phyloP scores from a whole-genome alignment of 2,888 invertebrate species.

The Campaea margaritaria region DNA sequence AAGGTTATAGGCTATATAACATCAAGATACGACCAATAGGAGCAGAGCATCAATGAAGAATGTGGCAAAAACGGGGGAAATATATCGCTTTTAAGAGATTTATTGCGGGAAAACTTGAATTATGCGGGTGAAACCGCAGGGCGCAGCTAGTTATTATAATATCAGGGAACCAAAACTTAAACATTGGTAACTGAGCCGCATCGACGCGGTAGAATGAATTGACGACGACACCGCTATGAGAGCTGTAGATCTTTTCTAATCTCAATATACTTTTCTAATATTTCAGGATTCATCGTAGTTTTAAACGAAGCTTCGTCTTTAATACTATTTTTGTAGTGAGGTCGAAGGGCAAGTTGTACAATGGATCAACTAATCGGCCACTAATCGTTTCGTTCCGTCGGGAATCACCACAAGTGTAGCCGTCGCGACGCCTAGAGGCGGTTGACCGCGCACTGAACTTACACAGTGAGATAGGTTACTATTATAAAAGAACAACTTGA shows the following conservation, averaged over 20 bases:
- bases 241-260: no score
- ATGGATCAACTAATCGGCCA: slow-evolving; percentile 25
- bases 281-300: neutral
- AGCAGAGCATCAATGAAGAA: no score
- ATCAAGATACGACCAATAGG: no score
- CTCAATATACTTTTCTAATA: no score
- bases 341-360: slow-evolving; percentile 10
- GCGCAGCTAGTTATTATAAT: no score
- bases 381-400: slow-evolving; percentile 29
- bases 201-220: neutral
- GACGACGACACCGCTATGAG: no score
- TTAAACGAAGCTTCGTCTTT: neutral
- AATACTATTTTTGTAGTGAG: slow-evolving; percentile 1
- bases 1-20: no score
- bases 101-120: no score
- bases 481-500: neutral
- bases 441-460: slow-evolving; percentile 55
- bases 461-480: slow-evolving; percentile 3
- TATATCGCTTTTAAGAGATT: no score
- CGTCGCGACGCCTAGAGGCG: slow-evolving; percentile 53
- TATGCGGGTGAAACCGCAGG: no score
- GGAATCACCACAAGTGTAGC: slow-evolving; percentile 45
- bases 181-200: neutral
- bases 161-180: no score
- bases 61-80: no score